Percentiles rank a stretch among this genome's conserved stretches.
Conservation (phyloP, 2,113 vertebrate species). For the Brachyhypopomus gauderio region DNA sequence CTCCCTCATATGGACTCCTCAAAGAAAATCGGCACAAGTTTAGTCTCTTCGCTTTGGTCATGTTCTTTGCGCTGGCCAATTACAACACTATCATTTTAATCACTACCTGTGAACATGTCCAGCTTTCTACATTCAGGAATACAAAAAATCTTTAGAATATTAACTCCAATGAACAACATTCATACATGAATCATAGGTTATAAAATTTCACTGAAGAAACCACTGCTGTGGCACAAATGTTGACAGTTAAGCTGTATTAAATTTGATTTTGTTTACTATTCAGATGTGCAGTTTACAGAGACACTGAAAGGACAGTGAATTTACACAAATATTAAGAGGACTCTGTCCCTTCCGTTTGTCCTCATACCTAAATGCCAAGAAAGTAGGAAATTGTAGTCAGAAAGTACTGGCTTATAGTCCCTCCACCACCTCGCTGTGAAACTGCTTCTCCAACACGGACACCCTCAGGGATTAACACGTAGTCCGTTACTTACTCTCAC, state of each 20-base stretch:
- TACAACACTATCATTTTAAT: not conserved
- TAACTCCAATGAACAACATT: not conserved
- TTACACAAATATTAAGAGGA: not conserved
- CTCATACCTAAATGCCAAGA: slow-evolving; percentile 6
- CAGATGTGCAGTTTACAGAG: not conserved
- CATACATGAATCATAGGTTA: not conserved
- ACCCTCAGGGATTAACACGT: slow-evolving; percentile 6
- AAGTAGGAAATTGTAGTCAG: slow-evolving; percentile 19
- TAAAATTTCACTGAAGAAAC: not conserved
- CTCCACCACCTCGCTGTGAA: slow-evolving; percentile 36
- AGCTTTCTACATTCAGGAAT: too few relatives aligned
- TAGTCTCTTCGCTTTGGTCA: slow-evolving; percentile 48
- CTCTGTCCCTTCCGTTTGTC: not conserved
- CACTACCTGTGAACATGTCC: not conserved
- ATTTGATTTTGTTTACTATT: not conserved
- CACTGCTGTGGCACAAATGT: not conserved
- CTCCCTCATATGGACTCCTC: slow-evolving; percentile 83
- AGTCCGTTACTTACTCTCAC: not conserved
- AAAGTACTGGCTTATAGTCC: slow-evolving; percentile 31
- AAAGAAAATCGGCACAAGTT: slow-evolving; percentile 75
- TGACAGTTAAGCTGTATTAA: not conserved
- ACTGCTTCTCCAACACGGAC: slow-evolving; percentile 8
- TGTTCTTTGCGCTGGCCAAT: slow-evolving; percentile 18
- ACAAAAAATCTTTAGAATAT: not conserved
- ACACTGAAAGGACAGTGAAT: slow-evolving; percentile 17